phyloP scores from a whole-genome alignment of 2,888 invertebrate genomes.

The Agrochola macilenta region DNA sequence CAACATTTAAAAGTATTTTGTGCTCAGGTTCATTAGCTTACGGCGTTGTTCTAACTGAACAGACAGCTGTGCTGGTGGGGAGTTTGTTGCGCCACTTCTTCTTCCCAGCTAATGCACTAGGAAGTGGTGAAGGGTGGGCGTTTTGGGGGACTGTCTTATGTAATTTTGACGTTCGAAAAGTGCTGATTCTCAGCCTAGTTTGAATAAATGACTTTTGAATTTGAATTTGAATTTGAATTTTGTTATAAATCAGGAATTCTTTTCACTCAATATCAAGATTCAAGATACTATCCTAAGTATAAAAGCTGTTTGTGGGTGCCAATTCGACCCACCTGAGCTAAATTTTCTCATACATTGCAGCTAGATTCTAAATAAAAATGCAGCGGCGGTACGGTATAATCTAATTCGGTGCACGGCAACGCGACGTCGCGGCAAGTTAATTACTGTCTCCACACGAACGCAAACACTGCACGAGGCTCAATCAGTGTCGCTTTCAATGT shows the following conservation, averaged over 20 bases:
- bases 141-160: no score
- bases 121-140: no score
- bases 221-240: no score
- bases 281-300: neutral
- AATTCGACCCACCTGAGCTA: neutral
- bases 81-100: no score
- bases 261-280: neutral
- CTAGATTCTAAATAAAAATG: conserved; percentile 54
- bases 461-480: conserved; percentile 54
- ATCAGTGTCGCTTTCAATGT: conserved; percentile 61
- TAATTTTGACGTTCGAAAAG: no score
- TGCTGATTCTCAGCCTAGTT: no score
- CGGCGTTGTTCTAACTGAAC: no score
- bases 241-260: neutral
- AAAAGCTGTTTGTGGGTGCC: neutral
- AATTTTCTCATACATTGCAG: conserved; percentile 23
- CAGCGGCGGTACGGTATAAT: conserved; percentile 42
- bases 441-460: conserved; percentile 50
- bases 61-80: no score
- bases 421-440: conserved; percentile 56
- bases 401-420: conserved; percentile 59
- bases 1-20: neutral
- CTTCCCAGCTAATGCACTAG: no score
- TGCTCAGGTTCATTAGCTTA: neutral
- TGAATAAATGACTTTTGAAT: no score